Conservation (phyloP, 2,797 vertebrate genomes). For the Sebastolobus altivelis region DNA sequence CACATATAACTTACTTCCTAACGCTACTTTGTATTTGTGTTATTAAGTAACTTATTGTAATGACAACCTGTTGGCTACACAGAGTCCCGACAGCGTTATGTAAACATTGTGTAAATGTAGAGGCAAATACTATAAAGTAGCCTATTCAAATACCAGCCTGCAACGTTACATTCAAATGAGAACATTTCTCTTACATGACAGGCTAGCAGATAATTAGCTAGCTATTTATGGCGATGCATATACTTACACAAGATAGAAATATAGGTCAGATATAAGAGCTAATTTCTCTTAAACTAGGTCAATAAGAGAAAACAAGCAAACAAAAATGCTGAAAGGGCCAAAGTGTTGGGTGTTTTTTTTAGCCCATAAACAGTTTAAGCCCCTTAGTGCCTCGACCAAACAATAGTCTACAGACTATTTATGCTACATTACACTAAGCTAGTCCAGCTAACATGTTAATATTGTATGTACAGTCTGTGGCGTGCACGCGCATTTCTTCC, state of each 20-base stretch:
- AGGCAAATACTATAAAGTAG: too few species aligned
- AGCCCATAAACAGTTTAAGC: too few species aligned
- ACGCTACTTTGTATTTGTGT: too few species aligned
- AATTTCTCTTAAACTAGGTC: neutral
- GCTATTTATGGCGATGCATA: neutral
- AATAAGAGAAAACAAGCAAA: neutral
- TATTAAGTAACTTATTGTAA: neutral
- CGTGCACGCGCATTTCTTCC: slow-evolving; percentile 14
- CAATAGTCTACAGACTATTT: neutral
- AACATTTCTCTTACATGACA: neutral
- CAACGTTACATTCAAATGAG: neutral
- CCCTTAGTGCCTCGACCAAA: neutral
- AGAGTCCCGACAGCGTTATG: too few species aligned
- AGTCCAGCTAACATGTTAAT: neutral
- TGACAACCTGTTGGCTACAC: neutral
- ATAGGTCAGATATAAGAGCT: neutral
- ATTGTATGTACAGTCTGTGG: neutral
- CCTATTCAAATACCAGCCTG: too few species aligned
- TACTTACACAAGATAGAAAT: too few species aligned
- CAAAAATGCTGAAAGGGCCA: neutral
- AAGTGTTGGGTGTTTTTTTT: neutral
- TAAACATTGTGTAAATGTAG: too few species aligned
- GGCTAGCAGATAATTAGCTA: neutral
- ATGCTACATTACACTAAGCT: neutral
- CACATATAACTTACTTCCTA: too few species aligned